phyloP scores from a whole-genome alignment of 2,113 vertebrate species.

The Chaetops frenatus region DNA sequence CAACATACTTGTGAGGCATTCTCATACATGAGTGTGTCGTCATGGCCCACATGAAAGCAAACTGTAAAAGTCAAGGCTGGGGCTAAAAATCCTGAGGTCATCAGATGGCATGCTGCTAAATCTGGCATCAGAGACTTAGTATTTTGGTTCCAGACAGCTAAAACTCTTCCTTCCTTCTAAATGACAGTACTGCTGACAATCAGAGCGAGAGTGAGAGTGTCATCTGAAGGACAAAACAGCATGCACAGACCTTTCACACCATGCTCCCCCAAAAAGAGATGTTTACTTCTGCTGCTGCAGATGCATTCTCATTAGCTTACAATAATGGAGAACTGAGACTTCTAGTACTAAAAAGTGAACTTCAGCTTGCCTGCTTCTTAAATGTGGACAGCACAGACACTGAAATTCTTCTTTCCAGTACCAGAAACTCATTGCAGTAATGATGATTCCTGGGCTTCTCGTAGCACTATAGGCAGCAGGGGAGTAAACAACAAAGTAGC shows the following conservation, averaged over 20 bases:
- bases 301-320: neutral
- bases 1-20: neutral
- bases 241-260: neutral
- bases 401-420: neutral
- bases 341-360: neutral
- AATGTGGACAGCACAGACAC: neutral
- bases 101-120: neutral
- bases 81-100: neutral
- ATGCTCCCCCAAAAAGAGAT: neutral
- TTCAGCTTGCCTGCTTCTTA: neutral
- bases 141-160: neutral
- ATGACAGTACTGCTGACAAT: neutral
- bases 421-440: neutral
- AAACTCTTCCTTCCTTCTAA: neutral
- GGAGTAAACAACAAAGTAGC: neutral
- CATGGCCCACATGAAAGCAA: neutral
- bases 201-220: neutral
- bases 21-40: neutral
- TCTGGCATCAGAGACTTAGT: neutral
- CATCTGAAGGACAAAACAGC: neutral
- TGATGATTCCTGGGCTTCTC: neutral
- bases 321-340: neutral
- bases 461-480: neutral
- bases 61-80: neutral
- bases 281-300: neutral